Evolutionary conservation across 2,797 vertebrate genomes (phyloP).

Genomic region (Sphenopsis melanotis): DNA sequence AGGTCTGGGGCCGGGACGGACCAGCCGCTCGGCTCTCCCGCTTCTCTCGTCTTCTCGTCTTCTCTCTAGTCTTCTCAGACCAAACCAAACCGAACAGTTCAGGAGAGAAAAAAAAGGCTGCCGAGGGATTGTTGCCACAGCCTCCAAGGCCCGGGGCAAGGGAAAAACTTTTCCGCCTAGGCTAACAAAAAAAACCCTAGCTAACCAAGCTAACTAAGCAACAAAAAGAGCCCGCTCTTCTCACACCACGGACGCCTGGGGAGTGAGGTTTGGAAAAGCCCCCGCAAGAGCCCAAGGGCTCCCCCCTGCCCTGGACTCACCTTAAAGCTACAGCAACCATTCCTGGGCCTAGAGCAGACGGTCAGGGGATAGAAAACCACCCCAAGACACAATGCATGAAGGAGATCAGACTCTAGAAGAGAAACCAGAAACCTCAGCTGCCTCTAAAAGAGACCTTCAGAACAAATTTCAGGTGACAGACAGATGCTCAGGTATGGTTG

Average conservation of each 20-base stretch:
- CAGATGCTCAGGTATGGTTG: not conserved
- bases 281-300: rapidly evolving
- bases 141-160: not conserved
- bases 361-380: not conserved
- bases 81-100: not conserved
- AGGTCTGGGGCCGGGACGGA: rapidly evolving
- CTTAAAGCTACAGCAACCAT: not conserved
- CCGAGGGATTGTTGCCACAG: not conserved
- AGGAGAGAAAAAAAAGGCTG: not conserved
- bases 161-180: not conserved
- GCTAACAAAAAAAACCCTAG: not conserved
- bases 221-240: not conserved
- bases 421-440: not conserved
- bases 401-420: not conserved
- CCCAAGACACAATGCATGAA: not conserved
- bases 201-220: not conserved
- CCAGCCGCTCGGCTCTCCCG: rapidly evolving
- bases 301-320: rapidly evolving
- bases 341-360: not conserved
- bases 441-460: not conserved
- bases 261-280: not conserved
- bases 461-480: not conserved
- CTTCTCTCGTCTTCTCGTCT: too few relatives aligned
- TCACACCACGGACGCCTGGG: rapidly evolving
- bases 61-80: not conserved